phyloP scores from a whole-genome alignment of 2,888 invertebrate species.

The Seladonia tumulorum region DNA sequence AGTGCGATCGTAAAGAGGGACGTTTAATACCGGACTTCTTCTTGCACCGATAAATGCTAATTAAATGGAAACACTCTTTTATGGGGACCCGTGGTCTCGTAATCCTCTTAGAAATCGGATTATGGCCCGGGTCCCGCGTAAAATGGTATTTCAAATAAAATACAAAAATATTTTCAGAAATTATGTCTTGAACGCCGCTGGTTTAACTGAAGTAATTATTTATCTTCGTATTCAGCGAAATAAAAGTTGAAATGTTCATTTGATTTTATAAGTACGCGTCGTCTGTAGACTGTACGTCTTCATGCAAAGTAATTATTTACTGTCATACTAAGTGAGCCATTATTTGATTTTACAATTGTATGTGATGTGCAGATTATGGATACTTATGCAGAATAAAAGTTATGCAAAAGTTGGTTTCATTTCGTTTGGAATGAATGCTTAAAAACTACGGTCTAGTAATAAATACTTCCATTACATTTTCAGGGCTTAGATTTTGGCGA shows the following conservation, averaged over 20 bases:
- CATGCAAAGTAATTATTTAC: not conserved
- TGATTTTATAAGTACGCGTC: not conserved
- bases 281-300: not conserved
- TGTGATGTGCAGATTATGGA: not conserved
- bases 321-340: not conserved
- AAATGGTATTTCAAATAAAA: not conserved
- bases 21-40: conserved; percentile 60
- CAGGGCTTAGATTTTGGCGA: too few species aligned
- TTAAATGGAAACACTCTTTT: conserved; percentile 70
- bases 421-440: not conserved
- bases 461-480: too few species aligned
- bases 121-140: conserved; percentile 37
- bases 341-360: not conserved
- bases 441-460: not conserved
- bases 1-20: conserved; percentile 63
- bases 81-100: conserved; percentile 46
- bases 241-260: not conserved
- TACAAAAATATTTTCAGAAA: not conserved
- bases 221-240: not conserved
- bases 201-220: not conserved
- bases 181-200: not conserved
- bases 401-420: not conserved
- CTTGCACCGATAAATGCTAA: conserved; percentile 68
- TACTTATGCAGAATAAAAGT: not conserved
- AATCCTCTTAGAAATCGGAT: conserved; percentile 62